phyloP scores from a whole-genome alignment of 2,113 vertebrate species.

The Mohoua ochrocephala region DNA sequence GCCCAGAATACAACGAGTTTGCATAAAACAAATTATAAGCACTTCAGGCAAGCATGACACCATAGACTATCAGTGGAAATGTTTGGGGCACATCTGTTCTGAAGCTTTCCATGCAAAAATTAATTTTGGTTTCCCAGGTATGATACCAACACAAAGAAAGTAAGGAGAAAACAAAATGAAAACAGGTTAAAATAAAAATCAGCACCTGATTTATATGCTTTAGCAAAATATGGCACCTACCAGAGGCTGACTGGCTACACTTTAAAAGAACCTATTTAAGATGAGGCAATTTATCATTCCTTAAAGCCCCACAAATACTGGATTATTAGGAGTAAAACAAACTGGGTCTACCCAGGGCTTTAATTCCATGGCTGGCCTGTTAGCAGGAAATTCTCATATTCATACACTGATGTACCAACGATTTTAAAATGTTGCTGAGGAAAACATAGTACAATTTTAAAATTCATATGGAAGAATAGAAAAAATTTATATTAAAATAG shows the following conservation, averaged over 20 bases:
- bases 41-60: neutral
- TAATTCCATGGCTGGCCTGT: neutral
- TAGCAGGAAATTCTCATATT: neutral
- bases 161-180: neutral
- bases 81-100: neutral
- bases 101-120: neutral
- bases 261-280: neutral
- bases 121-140: neutral
- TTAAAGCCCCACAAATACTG: neutral
- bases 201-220: neutral
- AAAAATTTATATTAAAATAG: neutral
- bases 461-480: neutral
- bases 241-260: neutral
- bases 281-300: neutral
- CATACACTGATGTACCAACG: neutral
- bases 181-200: neutral
- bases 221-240: neutral
- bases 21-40: neutral
- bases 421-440: neutral
- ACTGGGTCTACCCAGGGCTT: neutral
- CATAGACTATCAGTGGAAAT: neutral
- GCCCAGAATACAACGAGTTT: neutral
- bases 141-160: neutral
- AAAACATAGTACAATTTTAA: neutral
- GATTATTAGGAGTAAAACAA: neutral